phyloP scores from a whole-genome alignment of 2,888 invertebrate species.

The Rhopalosiphum nymphaeae region DNA sequence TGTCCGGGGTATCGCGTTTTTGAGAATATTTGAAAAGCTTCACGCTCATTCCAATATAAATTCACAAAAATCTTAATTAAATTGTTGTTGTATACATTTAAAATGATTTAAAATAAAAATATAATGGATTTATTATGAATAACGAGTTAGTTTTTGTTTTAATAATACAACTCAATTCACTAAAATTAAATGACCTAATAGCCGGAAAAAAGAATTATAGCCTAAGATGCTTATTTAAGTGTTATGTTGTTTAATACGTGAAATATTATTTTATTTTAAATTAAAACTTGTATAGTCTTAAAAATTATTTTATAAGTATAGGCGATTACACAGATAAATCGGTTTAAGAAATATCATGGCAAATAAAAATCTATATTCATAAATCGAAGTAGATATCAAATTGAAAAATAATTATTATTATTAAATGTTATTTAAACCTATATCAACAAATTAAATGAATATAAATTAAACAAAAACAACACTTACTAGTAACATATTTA shows the following conservation, averaged over 20 bases:
- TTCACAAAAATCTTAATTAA: background rate
- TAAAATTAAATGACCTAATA: background rate
- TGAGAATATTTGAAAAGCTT: background rate
- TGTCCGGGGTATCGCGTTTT: background rate
- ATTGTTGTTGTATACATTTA: background rate
- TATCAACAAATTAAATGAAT: background rate
- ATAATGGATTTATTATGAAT: background rate
- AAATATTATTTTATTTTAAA: background rate
- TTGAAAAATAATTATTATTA: background rate
- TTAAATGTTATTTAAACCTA: background rate
- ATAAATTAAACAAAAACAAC: background rate
- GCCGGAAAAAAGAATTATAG: background rate
- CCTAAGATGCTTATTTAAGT: background rate
- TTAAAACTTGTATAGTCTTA: background rate
- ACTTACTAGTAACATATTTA: background rate
- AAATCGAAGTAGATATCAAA: background rate
- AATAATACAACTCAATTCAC: background rate
- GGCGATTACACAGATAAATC: background rate
- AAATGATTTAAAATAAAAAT: background rate
- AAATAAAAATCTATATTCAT: background rate
- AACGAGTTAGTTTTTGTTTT: background rate
- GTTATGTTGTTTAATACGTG: background rate
- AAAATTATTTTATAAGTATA: background rate
- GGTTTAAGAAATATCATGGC: background rate
- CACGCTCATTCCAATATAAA: background rate